Evolutionary conservation across 2,797 vertebrate genomes (phyloP).

Genomic region (Argyrosomus regius): DNA sequence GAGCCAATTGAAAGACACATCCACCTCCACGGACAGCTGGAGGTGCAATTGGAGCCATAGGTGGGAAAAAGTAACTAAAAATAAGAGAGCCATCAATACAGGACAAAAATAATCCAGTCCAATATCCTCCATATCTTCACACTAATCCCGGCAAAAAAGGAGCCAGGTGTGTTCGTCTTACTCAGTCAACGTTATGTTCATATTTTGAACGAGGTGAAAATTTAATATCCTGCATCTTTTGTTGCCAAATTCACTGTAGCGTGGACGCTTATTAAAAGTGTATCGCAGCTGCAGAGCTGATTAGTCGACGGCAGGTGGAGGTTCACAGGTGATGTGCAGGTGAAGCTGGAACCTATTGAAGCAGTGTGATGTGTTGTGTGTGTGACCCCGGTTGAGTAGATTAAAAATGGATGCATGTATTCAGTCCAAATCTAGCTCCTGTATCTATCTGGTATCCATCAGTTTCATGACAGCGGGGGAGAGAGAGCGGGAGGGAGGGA

Average conservation of each 20-base stretch:
- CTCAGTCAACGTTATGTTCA: background rate
- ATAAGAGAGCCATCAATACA: background rate
- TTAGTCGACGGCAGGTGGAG: slow-evolving; percentile 18
- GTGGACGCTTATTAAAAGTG: background rate
- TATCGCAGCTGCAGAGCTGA: background rate
- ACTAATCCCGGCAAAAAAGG: background rate
- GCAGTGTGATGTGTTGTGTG: no score
- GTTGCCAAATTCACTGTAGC: background rate
- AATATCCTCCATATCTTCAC: background rate
- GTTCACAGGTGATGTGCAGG: slow-evolving; percentile 45
- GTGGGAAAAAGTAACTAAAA: background rate
- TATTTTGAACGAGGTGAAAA: background rate
- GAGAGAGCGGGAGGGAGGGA: background rate
- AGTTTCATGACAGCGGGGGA: slow-evolving; percentile 16
- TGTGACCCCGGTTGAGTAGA: slow-evolving; percentile 34
- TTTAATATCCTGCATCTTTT: background rate
- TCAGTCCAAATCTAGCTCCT: slow-evolving; percentile 57
- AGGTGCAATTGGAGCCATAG: background rate
- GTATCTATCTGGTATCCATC: slow-evolving; percentile 60
- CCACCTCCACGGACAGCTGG: background rate
- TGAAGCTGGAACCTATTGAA: slow-evolving; percentile 23
- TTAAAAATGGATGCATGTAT: slow-evolving; percentile 78
- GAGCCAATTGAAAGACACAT: background rate
- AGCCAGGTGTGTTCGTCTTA: no score
- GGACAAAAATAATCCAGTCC: background rate